Evolutionary conservation across 1,140 invertebrate species (phyloP), one percentile per base, ranked within the genome.

Genomic region (Apis dorsata): DNA sequence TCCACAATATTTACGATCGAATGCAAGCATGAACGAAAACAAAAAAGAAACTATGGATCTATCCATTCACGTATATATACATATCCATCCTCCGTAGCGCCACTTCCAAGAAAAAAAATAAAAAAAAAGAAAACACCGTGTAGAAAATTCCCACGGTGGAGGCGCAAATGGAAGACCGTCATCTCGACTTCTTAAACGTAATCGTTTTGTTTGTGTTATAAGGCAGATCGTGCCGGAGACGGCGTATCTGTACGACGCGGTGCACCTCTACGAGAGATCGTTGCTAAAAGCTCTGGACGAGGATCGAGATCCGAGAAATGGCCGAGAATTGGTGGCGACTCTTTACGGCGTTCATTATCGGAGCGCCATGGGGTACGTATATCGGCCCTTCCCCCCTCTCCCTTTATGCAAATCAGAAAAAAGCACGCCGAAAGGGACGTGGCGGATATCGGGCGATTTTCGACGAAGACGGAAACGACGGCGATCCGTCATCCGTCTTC

Each of bases 241-340:
- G 21, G 97, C 97, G 11, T 98, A 98, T 95, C 94, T 98, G n/a
- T 98, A 98, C 91, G 98, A 98, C 91, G 97, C 98, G 4, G 97
- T 98, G 69, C 96, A 97, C 93, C 94, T 98, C 53, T 98, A 98
- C 91, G 97, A 97, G 17, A 94, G 95, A 81, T 97, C 97, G 11
- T 92, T 98, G 79, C 93, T 97, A 1, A 94, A 95, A 65, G 96
- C 96, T 5, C 91, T 98, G 13, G 93, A 95, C n/a, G 92, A 94
- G 28, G 96, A 95, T 0, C 95, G 95, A 49, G 94, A 96, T 88
- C 95, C 96, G 0, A 93, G 94, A 19, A 96, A 98, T 89, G 97
- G 97, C 2, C 95, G 95, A 19, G 95, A 95, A 19, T 95, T 98
- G 83, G 95, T 97, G 65, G 93, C 95, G 63, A 94, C 95, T 49